Evolutionary conservation across 1,140 invertebrate species (phyloP), one percentile per base, ranked within the genome.

Genomic region (Leptopilina clavipes): DNA sequence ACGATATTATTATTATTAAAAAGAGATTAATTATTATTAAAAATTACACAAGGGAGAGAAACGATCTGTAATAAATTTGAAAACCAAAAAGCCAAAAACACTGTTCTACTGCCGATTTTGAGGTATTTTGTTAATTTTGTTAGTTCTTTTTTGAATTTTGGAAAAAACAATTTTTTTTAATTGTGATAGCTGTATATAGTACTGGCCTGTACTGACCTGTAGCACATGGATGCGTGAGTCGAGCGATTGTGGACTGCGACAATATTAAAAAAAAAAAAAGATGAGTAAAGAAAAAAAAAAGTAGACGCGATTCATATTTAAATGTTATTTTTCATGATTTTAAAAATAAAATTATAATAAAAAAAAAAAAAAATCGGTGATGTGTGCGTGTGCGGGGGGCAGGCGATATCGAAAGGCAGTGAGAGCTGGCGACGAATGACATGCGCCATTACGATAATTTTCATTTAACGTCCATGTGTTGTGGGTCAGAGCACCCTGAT

Each of bases 201-300:
- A 89, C 85, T 89, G 89, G 89, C 88, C 88, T 90, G 89, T 91
- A 90, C 89, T 91, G 89, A 90, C 89, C 89, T 90, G 89, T 91
- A 90, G 89, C 89, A 91, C 89, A 91, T 90, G 89, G 89, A 91
- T 90, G 88, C 88, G 86, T 86, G 84, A 89, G 87, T 85, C 83
- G 83, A 79, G 79, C 78, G 83, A 83, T 85, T 88, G 85, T 84
- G 86, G 83, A 86, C 83, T 85, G 83, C 79, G 82, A 79, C 83
- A 74, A 83, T 76, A 40, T 40, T 40, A 40, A 40, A 9, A 40
- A 40, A 40, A 40, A 40, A 40, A 71, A 80, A 80, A 80, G 79
- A 81, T 72, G 74, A 72, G 73, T 40, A 40, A 40, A 40, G 37
- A 40, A 77, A 71, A 77, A 76, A 59, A 65, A 31, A 65, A 65